Evolutionary conservation across 2,797 vertebrate species (phyloP).

Genomic region (Oreochromis grahami): DNA sequence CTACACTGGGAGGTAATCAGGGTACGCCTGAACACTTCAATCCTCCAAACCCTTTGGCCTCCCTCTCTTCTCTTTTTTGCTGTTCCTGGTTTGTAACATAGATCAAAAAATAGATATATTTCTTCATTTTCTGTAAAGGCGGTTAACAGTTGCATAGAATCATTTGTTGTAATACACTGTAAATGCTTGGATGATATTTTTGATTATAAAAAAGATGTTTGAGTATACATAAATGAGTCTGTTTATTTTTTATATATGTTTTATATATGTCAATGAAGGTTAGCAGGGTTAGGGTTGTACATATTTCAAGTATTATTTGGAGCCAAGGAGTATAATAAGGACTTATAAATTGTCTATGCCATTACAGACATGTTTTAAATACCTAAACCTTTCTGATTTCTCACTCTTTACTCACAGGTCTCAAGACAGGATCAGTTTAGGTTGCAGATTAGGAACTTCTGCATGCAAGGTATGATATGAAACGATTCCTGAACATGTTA

Average conservation of each 20-base stretch:
- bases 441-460: background rate
- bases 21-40: conserved; percentile 48
- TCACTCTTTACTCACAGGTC: background rate
- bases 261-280: background rate
- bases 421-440: background rate
- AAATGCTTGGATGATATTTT: conserved; percentile 83
- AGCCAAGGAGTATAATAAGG: background rate
- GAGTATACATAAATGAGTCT: conserved; percentile 16
- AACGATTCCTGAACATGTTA: background rate
- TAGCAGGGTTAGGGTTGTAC: background rate
- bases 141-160: conserved; percentile 73
- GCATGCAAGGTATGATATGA: background rate
- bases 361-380: background rate
- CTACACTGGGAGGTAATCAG: conserved; percentile 50
- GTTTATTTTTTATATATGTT: conserved; percentile 6
- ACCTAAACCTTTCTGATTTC: background rate
- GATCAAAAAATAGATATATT: conserved; percentile 73
- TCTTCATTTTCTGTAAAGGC: conserved; percentile 81
- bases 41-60: conserved; percentile 34
- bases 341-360: background rate
- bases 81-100: conserved; percentile 72
- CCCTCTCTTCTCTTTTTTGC: conserved; percentile 47
- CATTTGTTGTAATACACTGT: conserved; percentile 80
- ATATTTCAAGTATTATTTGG: background rate
- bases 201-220: conserved; percentile 75